Evolutionary conservation across 1,140 invertebrate genomes (phyloP).

Genomic region (Leptopilina boulardi): DNA sequence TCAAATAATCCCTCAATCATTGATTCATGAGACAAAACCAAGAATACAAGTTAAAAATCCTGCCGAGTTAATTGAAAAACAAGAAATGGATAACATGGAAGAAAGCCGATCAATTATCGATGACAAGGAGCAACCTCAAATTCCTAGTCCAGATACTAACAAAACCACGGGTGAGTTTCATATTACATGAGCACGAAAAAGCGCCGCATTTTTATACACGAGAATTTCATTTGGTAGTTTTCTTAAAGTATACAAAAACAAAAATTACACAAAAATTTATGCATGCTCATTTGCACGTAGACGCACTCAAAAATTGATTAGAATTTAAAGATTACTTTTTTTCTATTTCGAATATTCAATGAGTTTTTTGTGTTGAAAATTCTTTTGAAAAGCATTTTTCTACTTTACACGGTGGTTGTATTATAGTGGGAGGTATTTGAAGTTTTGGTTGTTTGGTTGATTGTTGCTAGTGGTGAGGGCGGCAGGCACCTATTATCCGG

Average conservation of each 20-base stretch:
- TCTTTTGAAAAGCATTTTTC: conserved; percentile 59
- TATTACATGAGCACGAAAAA: conserved; percentile 54
- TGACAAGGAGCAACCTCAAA: conserved; percentile 65
- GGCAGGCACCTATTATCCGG: conserved; percentile 94
- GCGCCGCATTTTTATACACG: conserved; percentile 47
- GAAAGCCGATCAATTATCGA: conserved; percentile 62
- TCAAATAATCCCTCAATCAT: conserved; percentile 50
- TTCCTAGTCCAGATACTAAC: conserved; percentile 64
- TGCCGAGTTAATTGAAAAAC: conserved; percentile 72
- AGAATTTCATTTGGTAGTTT: conserved; percentile 58
- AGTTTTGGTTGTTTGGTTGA: conserved; percentile 78
- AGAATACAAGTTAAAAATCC: conserved; percentile 75
- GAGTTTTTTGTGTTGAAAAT: conserved; percentile 51
- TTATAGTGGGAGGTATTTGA: conserved; percentile 74
- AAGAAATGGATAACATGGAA: conserved; percentile 56
- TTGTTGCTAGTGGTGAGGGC: conserved; percentile 93
- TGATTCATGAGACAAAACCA: conserved; percentile 65
- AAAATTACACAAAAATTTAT: conserved; percentile 40
- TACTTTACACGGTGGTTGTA: conserved; percentile 64
- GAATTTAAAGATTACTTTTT: conserved; percentile 36
- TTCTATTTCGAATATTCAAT: conserved; percentile 48
- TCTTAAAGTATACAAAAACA: conserved; percentile 32
- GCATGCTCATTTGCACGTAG: conserved; percentile 64
- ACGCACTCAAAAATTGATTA: conserved; percentile 48
- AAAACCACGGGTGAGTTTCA: conserved; percentile 73